These are phyloP conservation scores for Oryzias celebensis DNA, from an alignment of 2,113 vertebrate genomes.

Conservation along the genomic window DNA sequence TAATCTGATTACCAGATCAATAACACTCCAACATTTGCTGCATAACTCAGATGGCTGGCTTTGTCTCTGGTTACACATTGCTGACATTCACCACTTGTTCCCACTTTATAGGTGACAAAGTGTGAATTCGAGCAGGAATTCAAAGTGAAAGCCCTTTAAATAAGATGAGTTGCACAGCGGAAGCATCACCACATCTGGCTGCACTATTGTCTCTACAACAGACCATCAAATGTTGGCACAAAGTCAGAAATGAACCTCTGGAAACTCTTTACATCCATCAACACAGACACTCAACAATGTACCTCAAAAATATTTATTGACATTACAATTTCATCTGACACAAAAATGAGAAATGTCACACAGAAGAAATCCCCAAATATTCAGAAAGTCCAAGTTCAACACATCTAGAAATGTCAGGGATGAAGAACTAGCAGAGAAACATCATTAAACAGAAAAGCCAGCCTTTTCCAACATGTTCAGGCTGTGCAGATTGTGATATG, in stretches of 20 bases:
- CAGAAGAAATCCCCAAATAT: conserved; percentile 32
- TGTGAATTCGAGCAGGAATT: conserved; percentile 71
- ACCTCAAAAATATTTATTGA: conserved; percentile 76
- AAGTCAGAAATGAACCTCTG: background rate
- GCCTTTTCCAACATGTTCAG: conserved; percentile 24
- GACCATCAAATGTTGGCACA: conserved; percentile 8
- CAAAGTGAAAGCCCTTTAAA: conserved; percentile 60
- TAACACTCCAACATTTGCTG: conserved; percentile 65
- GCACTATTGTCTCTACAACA: conserved; percentile 15
- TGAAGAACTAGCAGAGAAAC: conserved; percentile 38
- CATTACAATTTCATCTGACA: conserved; percentile 54
- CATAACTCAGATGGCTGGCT: conserved; percentile 60
- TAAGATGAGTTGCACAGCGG: conserved; percentile 13
- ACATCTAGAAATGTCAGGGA: conserved; percentile 33
- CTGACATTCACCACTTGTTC: conserved; percentile 65
- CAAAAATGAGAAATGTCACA: conserved; percentile 47
- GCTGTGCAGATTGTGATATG: conserved; percentile 32
- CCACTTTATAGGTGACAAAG: conserved; percentile 76
- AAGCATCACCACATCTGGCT: conserved; percentile 46
- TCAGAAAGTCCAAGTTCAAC: conserved; percentile 51
- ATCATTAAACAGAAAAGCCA: conserved; percentile 39
- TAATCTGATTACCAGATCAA: conserved; percentile 75
- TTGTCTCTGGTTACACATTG: conserved; percentile 65
- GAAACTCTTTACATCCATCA: too few species aligned
- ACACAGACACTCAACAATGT: conserved; percentile 24